These are phyloP conservation scores for Ennomos erosarius DNA, from an alignment of 2,888 invertebrate genomes.

Conservation along the genomic window DNA sequence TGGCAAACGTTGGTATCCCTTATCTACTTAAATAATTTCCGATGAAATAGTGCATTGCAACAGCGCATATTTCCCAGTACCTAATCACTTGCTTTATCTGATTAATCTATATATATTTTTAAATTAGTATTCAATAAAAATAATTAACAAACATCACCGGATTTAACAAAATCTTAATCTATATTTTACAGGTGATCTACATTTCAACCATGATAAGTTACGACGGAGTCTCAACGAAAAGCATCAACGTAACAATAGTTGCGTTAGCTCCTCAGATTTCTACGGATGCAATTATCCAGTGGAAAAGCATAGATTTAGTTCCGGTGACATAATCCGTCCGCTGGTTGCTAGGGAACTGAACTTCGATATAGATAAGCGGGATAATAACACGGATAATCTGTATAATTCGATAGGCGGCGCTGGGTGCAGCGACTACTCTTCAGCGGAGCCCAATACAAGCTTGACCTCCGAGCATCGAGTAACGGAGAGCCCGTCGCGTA, in stretches of 20 bases:
- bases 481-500: constrained; percentile 86
- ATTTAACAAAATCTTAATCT: background rate
- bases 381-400: constrained; percentile 63
- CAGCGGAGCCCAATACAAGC: constrained; percentile 64
- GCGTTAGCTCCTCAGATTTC: constrained; percentile 82
- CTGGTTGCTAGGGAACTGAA: constrained; percentile 77
- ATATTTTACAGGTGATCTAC: constrained; percentile 71
- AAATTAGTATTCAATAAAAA: too few species aligned
- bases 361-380: constrained; percentile 72
- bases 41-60: too few species aligned
- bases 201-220: constrained; percentile 76
- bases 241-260: constrained; percentile 82
- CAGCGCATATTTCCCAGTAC: too few species aligned
- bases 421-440: constrained; percentile 65
- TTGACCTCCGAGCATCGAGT: constrained; percentile 68
- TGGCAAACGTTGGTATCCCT: too few species aligned
- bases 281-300: constrained; percentile 84
- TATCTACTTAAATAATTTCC: too few species aligned
- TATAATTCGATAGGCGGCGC: constrained; percentile 77
- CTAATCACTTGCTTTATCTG: too few species aligned
- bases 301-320: constrained; percentile 80
- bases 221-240: constrained; percentile 81
- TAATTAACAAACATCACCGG: too few species aligned
- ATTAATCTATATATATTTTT: too few species aligned
- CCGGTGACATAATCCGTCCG: constrained; percentile 77